Evolutionary conservation across 2,888 invertebrate genomes (phyloP), one percentile per base, ranked within the genome.

Genomic region (Ormyrus labotus): DNA sequence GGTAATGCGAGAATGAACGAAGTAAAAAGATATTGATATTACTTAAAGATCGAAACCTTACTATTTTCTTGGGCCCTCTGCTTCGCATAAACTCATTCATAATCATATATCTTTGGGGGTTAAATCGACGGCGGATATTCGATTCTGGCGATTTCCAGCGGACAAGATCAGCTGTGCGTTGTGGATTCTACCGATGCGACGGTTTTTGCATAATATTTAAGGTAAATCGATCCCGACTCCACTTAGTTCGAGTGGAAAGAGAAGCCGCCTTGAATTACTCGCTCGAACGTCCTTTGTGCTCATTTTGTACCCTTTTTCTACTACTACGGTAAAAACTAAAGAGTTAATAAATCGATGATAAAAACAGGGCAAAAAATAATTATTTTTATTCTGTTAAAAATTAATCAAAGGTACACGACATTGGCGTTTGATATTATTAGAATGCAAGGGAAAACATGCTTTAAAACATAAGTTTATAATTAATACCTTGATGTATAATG

Each of bases 221-320:
- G 81, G 86, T 87, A 86, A 87, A 85, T 83, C 83, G 86, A 87
- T 84, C 85, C 85, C 79, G 82, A 84, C 81, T 81, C 63, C 72
- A 83, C 85, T 86, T 85, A 85, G 86, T 85, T 87, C 86, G 84
- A 86, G 83, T 78, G 79, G 72, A 61, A 64, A 63, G 78, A 68
- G 57, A 74, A 74, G 69, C 63, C 73, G 81, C 64, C 75, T 80
- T 82, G 75, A 72, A 63, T 80, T 79, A 81, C 75, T 76, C 71
- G 48, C 58, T 55, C 81, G 77, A 13, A 47, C 50, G 11, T 67
- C 58, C 53, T 78, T 61, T 63, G 7, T 64, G 10, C 50, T 60
- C 47, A 9, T 53, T 45, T 77, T 50, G 13, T 65, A 55, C 47
- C 11, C n/a, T 65, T 34, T 72, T 65, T 73, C 64, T 48, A 65